A percentile compares a stretch with the other conserved stretches of the same genome.
Conservation (phyloP, 2,797 vertebrate species). For the Hydrolagus colliei region DNA sequence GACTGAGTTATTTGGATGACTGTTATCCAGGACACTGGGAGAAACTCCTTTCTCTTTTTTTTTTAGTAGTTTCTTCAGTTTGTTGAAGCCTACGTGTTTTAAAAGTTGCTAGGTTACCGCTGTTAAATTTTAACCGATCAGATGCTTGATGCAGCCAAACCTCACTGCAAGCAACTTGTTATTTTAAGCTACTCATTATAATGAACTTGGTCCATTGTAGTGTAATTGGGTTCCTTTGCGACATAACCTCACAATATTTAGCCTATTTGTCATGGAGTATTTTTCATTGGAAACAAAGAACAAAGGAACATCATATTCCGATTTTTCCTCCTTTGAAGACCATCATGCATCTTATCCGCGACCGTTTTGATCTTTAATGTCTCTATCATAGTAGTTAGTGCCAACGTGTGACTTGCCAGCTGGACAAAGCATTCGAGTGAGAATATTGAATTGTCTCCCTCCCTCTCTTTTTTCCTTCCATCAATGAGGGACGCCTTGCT, state of each 20-base stretch:
- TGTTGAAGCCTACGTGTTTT: not conserved
- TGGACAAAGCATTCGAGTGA: not conserved
- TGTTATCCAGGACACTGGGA: too few relatives aligned
- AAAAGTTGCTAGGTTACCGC: not conserved
- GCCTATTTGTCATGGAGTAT: not conserved
- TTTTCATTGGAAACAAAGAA: constrained; percentile 11
- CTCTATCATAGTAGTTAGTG: not conserved
- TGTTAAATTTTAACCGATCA: constrained; percentile 28
- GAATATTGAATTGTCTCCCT: not conserved
- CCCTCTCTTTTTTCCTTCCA: too few relatives aligned
- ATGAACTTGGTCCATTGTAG: too few relatives aligned
- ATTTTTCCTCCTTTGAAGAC: constrained; percentile 11
- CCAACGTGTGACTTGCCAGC: not conserved
- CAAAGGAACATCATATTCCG: not conserved
- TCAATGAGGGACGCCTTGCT: not conserved
- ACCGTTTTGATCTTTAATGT: constrained; percentile 10
- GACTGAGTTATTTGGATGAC: too few relatives aligned
- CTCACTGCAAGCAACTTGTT: not conserved
- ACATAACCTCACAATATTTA: not conserved
- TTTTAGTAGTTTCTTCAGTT: too few relatives aligned
- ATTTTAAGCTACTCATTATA: not conserved
- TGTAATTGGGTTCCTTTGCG: not conserved
- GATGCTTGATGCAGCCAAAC: not conserved
- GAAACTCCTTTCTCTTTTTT: too few relatives aligned
- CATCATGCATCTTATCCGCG: not conserved